Base-by-base conservation (phyloP, 1,140 invertebrate species). In the Andricus grossulariae region DNA sequence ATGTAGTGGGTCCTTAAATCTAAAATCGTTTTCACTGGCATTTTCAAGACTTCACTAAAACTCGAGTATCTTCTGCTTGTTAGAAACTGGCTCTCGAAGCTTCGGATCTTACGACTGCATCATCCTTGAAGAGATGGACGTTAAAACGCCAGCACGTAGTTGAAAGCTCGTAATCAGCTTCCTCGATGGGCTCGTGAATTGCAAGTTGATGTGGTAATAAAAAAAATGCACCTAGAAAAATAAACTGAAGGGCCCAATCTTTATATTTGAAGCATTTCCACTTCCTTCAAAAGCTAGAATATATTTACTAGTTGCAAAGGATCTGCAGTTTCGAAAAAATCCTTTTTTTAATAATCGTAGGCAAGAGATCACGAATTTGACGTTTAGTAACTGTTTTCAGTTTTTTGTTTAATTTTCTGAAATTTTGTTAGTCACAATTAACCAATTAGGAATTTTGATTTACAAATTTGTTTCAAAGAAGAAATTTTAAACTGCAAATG, bases 31-130 rank as follows among this genome's bases (percentile, higher is more conserved):
- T 71, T 51, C 57, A 72, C 71, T 77, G 71, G 39, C 57, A 77
- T 77, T 77, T 70, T 70, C 60, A 72, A 51, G 71, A 77, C 72
- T 77, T 77, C 50, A 77, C 71, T 25, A 71, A 77, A 52, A 72
- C 45, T 77, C 71, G 71, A 45, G 15, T 25, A 60, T 32, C 55
- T 12, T 60, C 55, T 60, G 13, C 57, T 60, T 25, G 21, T 73
- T 57, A 77, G 52, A 70, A 77, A 77, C 51, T 76, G 39, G 66
- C 50, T 16, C 19, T 25, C 39, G 39, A 45, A 45, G 39, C 39
- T 45, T 45, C 10, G 39, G 8, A 45, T 45, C 39, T 45, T 45
- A 45, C 39, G 39, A 45, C 39, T 45, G 39, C 39, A 45, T 45
- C 39, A 45, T 45, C 8, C 39, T 45, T 45, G 39, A 45, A 45